These are phyloP conservation scores for Scolanthus callimorphus DNA, from an alignment of 92 coral and sea anemone species.

Conservation along the genomic window DNA sequence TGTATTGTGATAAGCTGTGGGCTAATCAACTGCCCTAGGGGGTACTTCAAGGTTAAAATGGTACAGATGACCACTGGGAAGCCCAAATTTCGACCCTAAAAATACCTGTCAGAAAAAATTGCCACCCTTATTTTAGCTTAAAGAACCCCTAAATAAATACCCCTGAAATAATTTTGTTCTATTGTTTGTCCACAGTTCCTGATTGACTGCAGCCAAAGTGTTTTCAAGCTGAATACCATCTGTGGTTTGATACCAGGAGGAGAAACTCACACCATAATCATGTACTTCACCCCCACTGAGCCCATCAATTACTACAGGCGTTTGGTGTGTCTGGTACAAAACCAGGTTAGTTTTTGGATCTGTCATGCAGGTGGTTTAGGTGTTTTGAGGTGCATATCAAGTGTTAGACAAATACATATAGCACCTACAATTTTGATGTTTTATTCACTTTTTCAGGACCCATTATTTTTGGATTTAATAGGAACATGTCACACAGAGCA, in stretches of 20 bases:
- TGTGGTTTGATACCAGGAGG: slow-evolving; percentile 77
- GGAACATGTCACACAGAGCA: slow-evolving; percentile 99
- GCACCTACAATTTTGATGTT: no score
- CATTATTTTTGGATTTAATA: slow-evolving; percentile 77
- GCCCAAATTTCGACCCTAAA: no score
- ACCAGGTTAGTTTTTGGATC: slow-evolving; percentile 85
- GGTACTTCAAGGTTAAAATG: no score
- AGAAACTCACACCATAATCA: slow-evolving; percentile 57
- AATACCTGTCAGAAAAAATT: no score
- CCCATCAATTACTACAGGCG: slow-evolving; percentile 90
- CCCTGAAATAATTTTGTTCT: not conserved
- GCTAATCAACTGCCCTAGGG: no score
- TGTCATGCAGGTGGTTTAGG: no score
- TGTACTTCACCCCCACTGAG: slow-evolving; percentile 61
- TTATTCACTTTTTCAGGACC: slow-evolving; percentile 44
- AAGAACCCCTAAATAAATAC: no score
- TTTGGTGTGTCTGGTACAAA: slow-evolving; percentile 82
- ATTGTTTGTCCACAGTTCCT: slow-evolving; percentile 52
- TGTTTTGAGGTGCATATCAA: no score
- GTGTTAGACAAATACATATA: no score
- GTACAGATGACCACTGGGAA: no score
- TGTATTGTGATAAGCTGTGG: no score
- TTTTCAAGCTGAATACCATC: slow-evolving; percentile 67
- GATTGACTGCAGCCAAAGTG: slow-evolving; percentile 87
- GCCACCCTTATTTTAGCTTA: no score